Evolutionary conservation across 1,140 invertebrate species (phyloP), one percentile per base, ranked within the genome.

Genomic region (Holcopasites calliopsidis): DNA sequence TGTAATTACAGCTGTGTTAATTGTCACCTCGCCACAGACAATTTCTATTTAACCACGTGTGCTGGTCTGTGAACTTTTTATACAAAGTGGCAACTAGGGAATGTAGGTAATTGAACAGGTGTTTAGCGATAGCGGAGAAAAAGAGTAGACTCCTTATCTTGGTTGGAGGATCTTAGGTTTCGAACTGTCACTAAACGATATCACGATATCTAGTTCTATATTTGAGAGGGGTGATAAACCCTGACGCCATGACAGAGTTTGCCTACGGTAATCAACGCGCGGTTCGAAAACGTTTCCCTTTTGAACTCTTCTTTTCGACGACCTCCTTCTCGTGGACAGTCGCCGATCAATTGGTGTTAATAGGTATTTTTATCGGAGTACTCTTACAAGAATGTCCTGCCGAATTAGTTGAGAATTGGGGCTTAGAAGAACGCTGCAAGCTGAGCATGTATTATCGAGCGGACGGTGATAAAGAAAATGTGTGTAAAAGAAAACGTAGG

Each of bases 211-310:
- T 55, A 49, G 16, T 11, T 28, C 44, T 77, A 72, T 77, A 80
- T 82, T 77, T 80, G 44, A 21, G n/a, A n/a, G 28, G 2, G 18
- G 13, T 52, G 66, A 80, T 77, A 80, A 82, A 21, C 35, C 23
- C 10, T 3, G 8, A n/a, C 57, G 68, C 23, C 11, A 11, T 69
- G 44, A 31, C 42, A 60, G 38, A 49, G 54, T 69, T 75, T 69
- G 64, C 64, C 33, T 33, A 49, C 33, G 54, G 52, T 28, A 35
- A 52, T 70, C 55, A 35, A n/a, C n/a, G 31, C 47, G 73, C n/a
- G 11, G 33, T 58, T 31, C 26, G 44, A 60, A 76, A 71, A 61
- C 57, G 16, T 33, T 76, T 16, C 44, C 26, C 55, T n/a, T n/a
- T 7, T n/a, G 31, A 40, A 38, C 23, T 58, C 40, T 54, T 38